Conservation (phyloP, 2,113 vertebrate species). For the Mirounga angustirostris region DNA sequence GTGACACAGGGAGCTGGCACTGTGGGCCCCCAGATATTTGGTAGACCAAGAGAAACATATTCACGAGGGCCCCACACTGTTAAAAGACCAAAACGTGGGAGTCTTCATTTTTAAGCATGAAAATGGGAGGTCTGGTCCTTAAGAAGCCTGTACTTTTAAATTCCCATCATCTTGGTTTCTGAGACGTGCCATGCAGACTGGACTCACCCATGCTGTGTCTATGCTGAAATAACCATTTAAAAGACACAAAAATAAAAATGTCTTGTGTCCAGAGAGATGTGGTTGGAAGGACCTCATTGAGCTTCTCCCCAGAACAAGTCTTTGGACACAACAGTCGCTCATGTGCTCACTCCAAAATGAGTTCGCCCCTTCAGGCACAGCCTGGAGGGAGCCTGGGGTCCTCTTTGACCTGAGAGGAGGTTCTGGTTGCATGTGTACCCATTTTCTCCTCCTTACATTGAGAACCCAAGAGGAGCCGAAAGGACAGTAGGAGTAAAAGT, state of each 20-base stretch:
- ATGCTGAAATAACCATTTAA: neutral
- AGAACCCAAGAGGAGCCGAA: neutral
- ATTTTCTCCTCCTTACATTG: neutral
- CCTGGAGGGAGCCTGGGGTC: neutral
- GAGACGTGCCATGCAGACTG: rapidly evolving
- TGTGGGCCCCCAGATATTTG: too few species aligned
- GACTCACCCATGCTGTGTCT: too few species aligned
- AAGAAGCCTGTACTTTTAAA: neutral
- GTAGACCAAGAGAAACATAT: neutral
- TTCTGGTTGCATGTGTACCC: rapidly evolving
- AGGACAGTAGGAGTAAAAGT: neutral
- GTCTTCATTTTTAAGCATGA: neutral
- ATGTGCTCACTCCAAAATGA: too few species aligned
- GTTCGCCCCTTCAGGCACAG: too few species aligned
- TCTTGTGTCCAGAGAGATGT: neutral
- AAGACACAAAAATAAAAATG: too few species aligned
- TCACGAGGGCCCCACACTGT: too few species aligned
- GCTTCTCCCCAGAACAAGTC: neutral
- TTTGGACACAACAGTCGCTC: neutral
- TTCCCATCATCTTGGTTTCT: neutral
- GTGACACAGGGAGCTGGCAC: neutral
- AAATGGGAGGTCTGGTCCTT: neutral
- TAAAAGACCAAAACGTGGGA: neutral
- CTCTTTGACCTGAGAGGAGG: neutral
- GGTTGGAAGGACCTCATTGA: rapidly evolving